phyloP scores from a whole-genome alignment of 2,113 vertebrate species.

The Notarius lentiginosus region DNA sequence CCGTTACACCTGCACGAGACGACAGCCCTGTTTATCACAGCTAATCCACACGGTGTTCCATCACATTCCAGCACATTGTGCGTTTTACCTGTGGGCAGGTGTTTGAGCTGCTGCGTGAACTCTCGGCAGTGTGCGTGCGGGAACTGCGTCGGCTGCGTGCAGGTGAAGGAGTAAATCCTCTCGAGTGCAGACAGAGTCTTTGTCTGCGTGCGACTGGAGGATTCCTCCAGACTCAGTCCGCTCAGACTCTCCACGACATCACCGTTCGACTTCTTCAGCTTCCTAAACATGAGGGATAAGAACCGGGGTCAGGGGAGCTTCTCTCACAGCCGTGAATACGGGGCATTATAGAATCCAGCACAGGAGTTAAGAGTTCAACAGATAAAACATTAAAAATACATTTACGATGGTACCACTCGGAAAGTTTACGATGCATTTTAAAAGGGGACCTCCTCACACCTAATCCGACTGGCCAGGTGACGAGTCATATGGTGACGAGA shows the following conservation, averaged over 20 bases:
- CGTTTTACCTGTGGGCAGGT: constrained; percentile 76
- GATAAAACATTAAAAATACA: no score
- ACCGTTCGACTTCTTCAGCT: constrained; percentile 71
- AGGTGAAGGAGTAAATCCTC: constrained; percentile 77
- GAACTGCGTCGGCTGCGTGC: constrained; percentile 56
- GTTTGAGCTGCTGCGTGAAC: constrained; percentile 73
- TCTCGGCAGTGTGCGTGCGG: constrained; percentile 62
- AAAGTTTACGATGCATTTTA: no score
- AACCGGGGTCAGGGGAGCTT: background rate
- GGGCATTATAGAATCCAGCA: background rate
- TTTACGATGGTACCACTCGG: no score
- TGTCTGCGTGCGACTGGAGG: background rate
- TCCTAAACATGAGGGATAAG: constrained; percentile 66
- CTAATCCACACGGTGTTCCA: no score
- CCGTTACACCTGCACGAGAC: constrained; percentile 72
- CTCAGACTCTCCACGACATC: constrained; percentile 72
- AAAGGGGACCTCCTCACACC: constrained; percentile 64
- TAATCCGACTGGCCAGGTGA: constrained; percentile 74
- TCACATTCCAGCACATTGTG: accelerated
- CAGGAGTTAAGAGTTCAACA: no score
- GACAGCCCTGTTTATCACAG: background rate
- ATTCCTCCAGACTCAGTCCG: constrained; percentile 72
- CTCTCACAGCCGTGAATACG: background rate
- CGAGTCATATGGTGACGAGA: constrained; percentile 81
- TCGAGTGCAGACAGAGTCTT: constrained; percentile 71